Evolutionary conservation across 2,888 invertebrate genomes (phyloP), one percentile per base, ranked within the genome.

Genomic region (Ryuthela nishihirai): DNA sequence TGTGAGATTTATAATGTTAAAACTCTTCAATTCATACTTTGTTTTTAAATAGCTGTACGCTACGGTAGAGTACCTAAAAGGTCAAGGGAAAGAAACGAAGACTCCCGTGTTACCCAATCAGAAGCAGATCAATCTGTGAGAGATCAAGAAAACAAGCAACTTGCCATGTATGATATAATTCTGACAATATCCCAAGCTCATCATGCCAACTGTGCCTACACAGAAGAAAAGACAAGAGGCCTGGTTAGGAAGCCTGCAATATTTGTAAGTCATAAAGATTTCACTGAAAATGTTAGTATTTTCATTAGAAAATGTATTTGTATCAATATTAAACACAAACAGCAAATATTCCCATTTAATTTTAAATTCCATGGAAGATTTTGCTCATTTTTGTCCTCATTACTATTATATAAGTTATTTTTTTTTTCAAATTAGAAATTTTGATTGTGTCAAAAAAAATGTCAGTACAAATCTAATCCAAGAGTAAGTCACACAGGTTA

Each of bases 11-110:
- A n/a, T n/a, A n/a, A n/a, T n/a, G n/a, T n/a, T n/a, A n/a, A n/a
- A n/a, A n/a, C n/a, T n/a, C n/a, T n/a, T n/a, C n/a, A n/a, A n/a
- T n/a, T n/a, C n/a, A n/a, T n/a, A n/a, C n/a, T n/a, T n/a, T n/a
- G n/a, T n/a, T n/a, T n/a, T n/a, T n/a, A n/a, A n/a, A n/a, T n/a
- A 92, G 93, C 94, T 72, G 95, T 95, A 65, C 82, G 95, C 73
- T 97, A 97, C 81, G 97, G 97, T 68, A 83, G 95, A 67, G 94
- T 94, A 69, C 95, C 97, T 65, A 97, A 95, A 77, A 81, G 92
- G 70, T 85, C 91, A 58, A 82, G 92, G 69, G 54, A 43, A 25
- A 44, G 38, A 26, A 92, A 92, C 75, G 50, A 50, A 17, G 50
- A 50, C 5, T 24, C 21, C 5, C 38, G 35, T 26, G 32, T 43